Base-by-base conservation (phyloP, 2,797 vertebrate species). In the Acrossocheilus wenchowensis region DNA sequence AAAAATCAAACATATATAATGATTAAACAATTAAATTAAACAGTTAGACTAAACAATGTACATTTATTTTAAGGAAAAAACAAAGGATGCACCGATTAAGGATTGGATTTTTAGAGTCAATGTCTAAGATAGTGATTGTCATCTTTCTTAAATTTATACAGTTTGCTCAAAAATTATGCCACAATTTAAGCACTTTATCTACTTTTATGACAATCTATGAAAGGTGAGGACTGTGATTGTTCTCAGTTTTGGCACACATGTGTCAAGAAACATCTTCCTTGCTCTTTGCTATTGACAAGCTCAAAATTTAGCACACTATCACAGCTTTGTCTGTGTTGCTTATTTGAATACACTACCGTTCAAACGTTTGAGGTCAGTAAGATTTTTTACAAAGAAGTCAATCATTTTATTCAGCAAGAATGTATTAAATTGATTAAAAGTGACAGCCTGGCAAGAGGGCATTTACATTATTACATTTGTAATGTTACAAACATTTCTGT, bases 341-440 rank as follows among this genome's bases (percentile, higher is more conserved):
- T 57, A 57, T 57, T 21, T 57, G 14, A 78, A 60, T 54, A 41
- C 4, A 39, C 36, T 41, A 41, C 0, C 4, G 4, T 26, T 60
- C 21, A 57, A 8, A 15, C 10, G 3, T 39, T 39, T 78, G 19
- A 3, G 19, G 48, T 57, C 5, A 19, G 1, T 75, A 34, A 19
- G 4, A 15, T 73, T 26, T n/a, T 26, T 4, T 2, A 52, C 11
- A 4, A 57, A 41, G 0, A n/a, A 60, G n/a, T 5, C 0, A 8
- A 60, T 41, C 0, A 7, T 78, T 36, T 36, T 12, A 36, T 77
- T 54, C 30, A 23, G 4, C 0, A 11, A 75, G 26, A 15, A 75
- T 52, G 34, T 50, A 23, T 57, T 23, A 77, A 54, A 52, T 36
- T 54, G 2, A 77, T 30, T 1, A 57, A 57, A 36, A 78, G 30